Evolutionary conservation across 1,140 invertebrate genomes (phyloP), one percentile per base, ranked within the genome.

Genomic region (Drosophila insularis): DNA sequence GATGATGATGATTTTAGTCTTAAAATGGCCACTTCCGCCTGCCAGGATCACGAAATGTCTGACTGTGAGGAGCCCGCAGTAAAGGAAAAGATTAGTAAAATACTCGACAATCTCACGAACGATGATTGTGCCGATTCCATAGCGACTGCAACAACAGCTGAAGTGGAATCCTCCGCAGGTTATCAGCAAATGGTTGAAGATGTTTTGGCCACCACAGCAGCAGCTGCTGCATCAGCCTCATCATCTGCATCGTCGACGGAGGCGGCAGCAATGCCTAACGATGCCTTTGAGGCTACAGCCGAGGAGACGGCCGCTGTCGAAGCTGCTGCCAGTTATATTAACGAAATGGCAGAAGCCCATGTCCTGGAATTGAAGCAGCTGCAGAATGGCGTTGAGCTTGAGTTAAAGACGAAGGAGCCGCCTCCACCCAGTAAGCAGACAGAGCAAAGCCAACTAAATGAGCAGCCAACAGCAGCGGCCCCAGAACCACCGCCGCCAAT

Each of bases 21-120:
- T 0, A 90, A 91, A 39, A 91, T 91, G 86, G 86, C 86, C 1
- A 80, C 82, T 1, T 81, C 78, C 0, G 80, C 79, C 13, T 80
- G 78, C 63, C 84, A 84, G 17, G 86, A 90, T 13, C 86, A 91
- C 27, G 90, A 91, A 4, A 89, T 91, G 70, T 91, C 91, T 2
- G 90, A 92, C 39, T 87, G 81, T 37, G 90, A 91, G 21, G 85
- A 89, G 54, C 91, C 91, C 0, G 90, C 85, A 0, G 91, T 92
- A 0, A 92, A 92, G 63, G 91, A 92, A 13, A 92, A 92, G 67
- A 92, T 92, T 7, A 87, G 80, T 55, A 91, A 92, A 59, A 92
- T 92, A 31, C 71, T 92, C 3, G 90, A 91, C 54, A 91, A 92
- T 59, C 61, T 92, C 5, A 92, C 91, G 6, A 92, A 91, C 62